A percentile compares a stretch with the other conserved stretches of the same genome.
phyloP scores from a whole-genome alignment of 2,797 vertebrate genomes.

The Tympanoctomys barrerae region DNA sequence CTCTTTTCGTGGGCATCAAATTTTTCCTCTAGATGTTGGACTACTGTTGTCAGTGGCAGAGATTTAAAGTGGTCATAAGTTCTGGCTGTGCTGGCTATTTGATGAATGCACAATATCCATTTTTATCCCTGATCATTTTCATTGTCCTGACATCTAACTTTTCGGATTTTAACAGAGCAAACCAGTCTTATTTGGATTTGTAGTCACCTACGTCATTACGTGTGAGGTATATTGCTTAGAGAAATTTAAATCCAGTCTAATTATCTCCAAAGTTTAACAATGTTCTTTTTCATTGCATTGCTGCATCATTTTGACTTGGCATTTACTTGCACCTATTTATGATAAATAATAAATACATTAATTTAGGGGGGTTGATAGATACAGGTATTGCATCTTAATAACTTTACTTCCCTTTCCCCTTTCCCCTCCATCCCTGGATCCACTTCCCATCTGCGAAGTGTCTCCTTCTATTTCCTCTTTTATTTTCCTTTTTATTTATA shows the following conservation, averaged over 20 bases:
- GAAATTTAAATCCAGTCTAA: background rate
- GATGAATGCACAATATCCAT: background rate
- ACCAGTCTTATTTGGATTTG: background rate
- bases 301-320: slow-evolving; percentile 32
- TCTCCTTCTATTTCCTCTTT: background rate
- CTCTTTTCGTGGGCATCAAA: background rate
- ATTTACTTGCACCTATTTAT: background rate
- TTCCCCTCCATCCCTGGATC: background rate
- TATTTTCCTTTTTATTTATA: background rate
- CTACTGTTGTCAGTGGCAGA: background rate
- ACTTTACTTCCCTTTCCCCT: background rate
- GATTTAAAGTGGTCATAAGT: background rate
- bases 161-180: background rate
- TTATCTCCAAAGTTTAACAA: background rate
- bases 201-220: background rate
- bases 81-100: background rate
- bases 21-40: background rate
- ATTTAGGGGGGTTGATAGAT: background rate
- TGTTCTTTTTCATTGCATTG: background rate
- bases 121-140: background rate
- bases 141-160: background rate
- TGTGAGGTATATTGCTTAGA: background rate
- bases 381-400: background rate
- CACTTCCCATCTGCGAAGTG: background rate
- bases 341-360: background rate